Percentiles rank a stretch among this genome's conserved stretches.
Evolutionary conservation across 2,888 invertebrate species (phyloP).

Genomic region (Eurytoma adleriae): DNA sequence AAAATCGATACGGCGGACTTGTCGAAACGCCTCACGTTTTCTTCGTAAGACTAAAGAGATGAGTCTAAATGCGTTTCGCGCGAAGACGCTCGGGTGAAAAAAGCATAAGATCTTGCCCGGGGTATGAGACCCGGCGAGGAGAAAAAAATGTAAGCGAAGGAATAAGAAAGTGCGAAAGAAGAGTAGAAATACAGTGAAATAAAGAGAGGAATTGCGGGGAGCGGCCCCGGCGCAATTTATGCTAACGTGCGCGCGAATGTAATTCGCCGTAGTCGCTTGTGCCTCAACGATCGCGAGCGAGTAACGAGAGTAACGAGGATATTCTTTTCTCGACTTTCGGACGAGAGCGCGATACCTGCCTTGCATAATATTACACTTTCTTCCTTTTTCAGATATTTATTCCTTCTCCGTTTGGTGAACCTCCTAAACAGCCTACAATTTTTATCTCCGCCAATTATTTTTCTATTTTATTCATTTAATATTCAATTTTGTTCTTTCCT

Average conservation of each 20-base stretch:
- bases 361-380: constrained; percentile 37
- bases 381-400: constrained; percentile 5
- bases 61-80: constrained; percentile 49
- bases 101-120: background rate
- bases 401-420: background rate
- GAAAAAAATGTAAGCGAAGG: background rate
- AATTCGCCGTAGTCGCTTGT: constrained; percentile 52
- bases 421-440: background rate
- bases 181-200: constrained; percentile 44
- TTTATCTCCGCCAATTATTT: background rate
- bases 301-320: constrained; percentile 65
- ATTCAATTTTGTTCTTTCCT: no score
- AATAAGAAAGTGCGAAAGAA: constrained; percentile 10
- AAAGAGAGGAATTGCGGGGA: constrained; percentile 46
- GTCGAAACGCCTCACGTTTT: constrained; percentile 56
- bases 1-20: constrained; percentile 48
- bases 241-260: constrained; percentile 63
- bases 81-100: constrained; percentile 2
- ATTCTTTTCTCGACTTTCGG: constrained; percentile 46
- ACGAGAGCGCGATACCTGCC: constrained; percentile 41
- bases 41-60: constrained; percentile 46
- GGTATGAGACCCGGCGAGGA: background rate
- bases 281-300: constrained; percentile 37
- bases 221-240: constrained; percentile 61
- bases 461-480: background rate